Evolutionary conservation across 1,140 invertebrate genomes (phyloP), one percentile per base, ranked within the genome.

Genomic region (Cotesia glomerata): DNA sequence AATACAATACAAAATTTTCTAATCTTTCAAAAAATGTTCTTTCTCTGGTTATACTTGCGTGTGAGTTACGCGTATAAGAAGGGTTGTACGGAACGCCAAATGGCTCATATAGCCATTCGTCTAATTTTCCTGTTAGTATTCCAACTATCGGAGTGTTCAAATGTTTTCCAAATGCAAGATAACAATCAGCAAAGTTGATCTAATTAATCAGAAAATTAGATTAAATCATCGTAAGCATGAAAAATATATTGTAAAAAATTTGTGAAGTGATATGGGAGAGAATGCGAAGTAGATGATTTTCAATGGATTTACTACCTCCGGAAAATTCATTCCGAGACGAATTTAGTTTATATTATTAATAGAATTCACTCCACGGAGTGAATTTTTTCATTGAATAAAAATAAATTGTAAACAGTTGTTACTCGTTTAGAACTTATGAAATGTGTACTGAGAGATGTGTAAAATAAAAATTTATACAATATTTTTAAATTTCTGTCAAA

Each of bases 11-110:
- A 0, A 45, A 16, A 34, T 80, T 79, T n/a, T 71, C 67, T 14
- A 91, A 78, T 59, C 92, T 85, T 77, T 93, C 86, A 77, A 82
- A 88, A 45, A 92, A 89, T n/a, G 75, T 89, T 92, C 93, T 93
- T 2, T 81, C 75, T 70, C 89, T 89, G n/a, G 79, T 85, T 68
- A 85, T 90, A 2, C 83, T 79, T 5, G 78, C 66, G 62, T 83
- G 82, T 0, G 77, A 0, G 9, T 84, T n/a, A 87, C 91, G 79
- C 88, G 88, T 69, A 87, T 88, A 16, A 0, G 91, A 84, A 0
- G 88, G 84, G 49, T 88, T 89, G 11, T 88, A 81, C 0, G 90
- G 89, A 78, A 90, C 90, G 0, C 89, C 91, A 13, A 90, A 76
- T 61, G 89, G 86, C 13, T 89, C 86, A 58, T 89, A 88, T 0